Conservation (phyloP, 2,888 invertebrate genomes). For the Lithophane ornitopus region DNA sequence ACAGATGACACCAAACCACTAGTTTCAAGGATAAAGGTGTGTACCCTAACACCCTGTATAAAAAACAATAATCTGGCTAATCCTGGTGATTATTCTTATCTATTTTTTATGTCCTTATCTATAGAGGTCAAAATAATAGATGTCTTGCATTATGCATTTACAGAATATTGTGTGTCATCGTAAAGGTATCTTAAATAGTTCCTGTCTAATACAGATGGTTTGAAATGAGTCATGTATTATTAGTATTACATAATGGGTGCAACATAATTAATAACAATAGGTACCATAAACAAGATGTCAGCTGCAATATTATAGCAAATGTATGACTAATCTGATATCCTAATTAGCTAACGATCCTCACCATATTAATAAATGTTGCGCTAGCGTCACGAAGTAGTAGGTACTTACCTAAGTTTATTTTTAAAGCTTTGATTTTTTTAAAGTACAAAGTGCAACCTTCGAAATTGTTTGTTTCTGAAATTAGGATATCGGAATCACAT, state of each 20-base stretch:
- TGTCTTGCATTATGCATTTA: not conserved
- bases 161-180: constrained; percentile 6
- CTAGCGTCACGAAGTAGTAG: not conserved
- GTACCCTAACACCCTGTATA: too few relatives aligned
- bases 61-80: not conserved
- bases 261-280: constrained; percentile 43
- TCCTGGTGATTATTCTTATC: not conserved
- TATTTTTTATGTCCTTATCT: not conserved
- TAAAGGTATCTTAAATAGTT: constrained; percentile 23
- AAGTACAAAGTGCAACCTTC: not conserved
- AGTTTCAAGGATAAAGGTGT: too few relatives aligned
- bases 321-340: constrained; percentile 24
- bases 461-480: too few relatives aligned
- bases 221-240: constrained; percentile 28
- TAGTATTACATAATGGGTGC: constrained; percentile 16
- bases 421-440: not conserved
- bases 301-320: constrained; percentile 25
- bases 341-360: not conserved
- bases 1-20: too few relatives aligned
- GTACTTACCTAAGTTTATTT: not conserved
- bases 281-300: constrained; percentile 1
- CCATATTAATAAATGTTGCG: not conserved
- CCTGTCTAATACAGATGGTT: constrained; percentile 15
- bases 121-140: not conserved
- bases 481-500: too few relatives aligned